Evolutionary conservation across 1,140 invertebrate genomes (phyloP), one percentile per base, ranked within the genome.

Genomic region (Heliconius congener): DNA sequence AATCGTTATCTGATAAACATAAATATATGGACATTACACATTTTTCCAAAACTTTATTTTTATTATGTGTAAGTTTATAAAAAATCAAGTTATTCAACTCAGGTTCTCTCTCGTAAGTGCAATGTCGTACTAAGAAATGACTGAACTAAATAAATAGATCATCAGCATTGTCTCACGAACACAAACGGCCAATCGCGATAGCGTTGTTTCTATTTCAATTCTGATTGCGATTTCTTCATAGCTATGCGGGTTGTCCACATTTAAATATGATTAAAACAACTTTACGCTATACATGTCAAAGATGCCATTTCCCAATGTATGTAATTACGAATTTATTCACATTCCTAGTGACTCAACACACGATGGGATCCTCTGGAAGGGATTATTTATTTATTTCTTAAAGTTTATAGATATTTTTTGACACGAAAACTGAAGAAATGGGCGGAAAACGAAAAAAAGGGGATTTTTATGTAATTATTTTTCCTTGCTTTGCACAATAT

Each of bases 141-240:
- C 9, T 60, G 9, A 23, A 66, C 57, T 46, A 66, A 70, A 66
- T 71, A 46, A 77, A 70, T 77, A 71, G 76, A 77, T 50, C 76
- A 76, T 23, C 23, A 42, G 60, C 79, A 83, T 83, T 77, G 74
- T 83, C 74, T 83, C 82, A 83, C 82, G 82, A 81, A 70, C 66
- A 39, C 76, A 66, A 11, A 73, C 66, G n/a, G 39, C 78, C 77
- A 81, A 84, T 84, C 76, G 70, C 19, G 52, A 4, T 27, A 42
- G 37, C 72, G 50, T 52, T 71, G 75, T 71, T 30, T 66, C 80
- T 80, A 82, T 86, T 83, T 83, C 81, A 74, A 86, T 85, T 85
- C 81, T 55, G 27, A n/a, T 16, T 71, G 78, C 84, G 86, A 86
- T 88, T 88, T 86, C 85, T 86, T 82, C 82, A 76, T 37, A 80